Evolutionary conservation across 2,888 invertebrate species (phyloP), one percentile per base, ranked within the genome.

Genomic region (Melolontha melolontha): DNA sequence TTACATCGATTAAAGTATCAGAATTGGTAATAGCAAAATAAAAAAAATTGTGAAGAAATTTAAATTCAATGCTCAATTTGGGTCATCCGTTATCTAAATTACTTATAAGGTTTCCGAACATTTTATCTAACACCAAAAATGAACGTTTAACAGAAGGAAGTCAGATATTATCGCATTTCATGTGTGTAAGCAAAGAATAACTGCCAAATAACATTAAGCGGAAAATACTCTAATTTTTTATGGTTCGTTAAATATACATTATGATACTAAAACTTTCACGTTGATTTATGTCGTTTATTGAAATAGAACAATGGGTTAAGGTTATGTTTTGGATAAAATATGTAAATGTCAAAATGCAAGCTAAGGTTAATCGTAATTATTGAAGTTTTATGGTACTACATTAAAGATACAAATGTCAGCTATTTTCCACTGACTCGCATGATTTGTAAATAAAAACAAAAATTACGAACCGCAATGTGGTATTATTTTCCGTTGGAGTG

Each of bases 221-320:
- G 34, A 34, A 34, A 8, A 5, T 34, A 34, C 34, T 6, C 34
- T 39, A 54, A 39, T 54, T 54, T 40, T 41, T 40, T 17, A 11
- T 40, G 12, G 8, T 11, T 40, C 40, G 16, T 54, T 54, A 54
- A 54, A 29, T 54, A 54, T 54, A 11, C 54, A 54, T 8, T 29
- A 11, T 5, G 0, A 12, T 7, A 14, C 54, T 54, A 12, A 54
- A 39, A 54, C 5, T 40, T 54, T 54, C 11, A 54, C 7, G n/a
- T 14, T 12, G 6, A 44, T 44, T 44, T n/a, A 44, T 14, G 11
- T 44, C 14, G n/a, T 11, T 16, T 40, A 16, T 54, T 54, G 16
- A 17, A 54, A 39, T 17, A 16, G 40, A 17, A 54, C 54, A 54
- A 40, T 40, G 54, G 54, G 40, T 54, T 54, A 54, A 54, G 54